Base-by-base conservation (phyloP, 2,113 vertebrate species). In the Orthonyx spaldingii region DNA sequence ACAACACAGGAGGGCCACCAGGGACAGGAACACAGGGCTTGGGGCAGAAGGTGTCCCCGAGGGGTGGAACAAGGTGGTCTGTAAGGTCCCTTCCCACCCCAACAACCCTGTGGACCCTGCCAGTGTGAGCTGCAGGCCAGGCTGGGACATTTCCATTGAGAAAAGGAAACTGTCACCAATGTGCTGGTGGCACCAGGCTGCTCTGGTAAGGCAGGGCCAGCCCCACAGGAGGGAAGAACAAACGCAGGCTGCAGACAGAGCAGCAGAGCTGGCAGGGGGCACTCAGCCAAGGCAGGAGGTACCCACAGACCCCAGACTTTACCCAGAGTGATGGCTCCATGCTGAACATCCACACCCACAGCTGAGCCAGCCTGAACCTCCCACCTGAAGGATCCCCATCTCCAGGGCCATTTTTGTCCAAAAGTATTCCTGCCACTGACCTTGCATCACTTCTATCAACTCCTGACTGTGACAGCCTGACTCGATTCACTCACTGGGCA, bases 41-140 rank as follows among this genome's bases (percentile, higher is more conserved):
- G 52, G 23, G 37, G 44, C 17, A 42, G 21, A 8, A 41, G 30
- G 47, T 35, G 55, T 30, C 39, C 46, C 50, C 9, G 1, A 27
- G 57, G 19, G 2, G 4, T 9, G 32, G 35, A 17, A 56, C 9
- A 2, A 9, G 41, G 10, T 1, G 7, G 27, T 35, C 63, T 35
- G 14, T 19, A 16, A 37, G 63, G 42, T 22, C 15, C 56, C 42
- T 49, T 15, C 15, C 55, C 61, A 20, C 15, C 55, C 64, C 61
- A 11, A 35, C 71, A 35, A 7, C 4, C 6, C 63, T 13, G 24
- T n/a, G 0, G 49, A 28, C 2, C 20, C 41, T 13, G 9, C 0
- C 6, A 15, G 6, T 1, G 16, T 0, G 16, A 52, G 55, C 69
- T 35, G 56, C 5, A 75, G 35, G 30, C 72, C 60, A 42, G 10